These are phyloP conservation scores for Calosoma granatense DNA, from an alignment of 1,140 invertebrate genomes.

Conservation along the genomic window DNA sequence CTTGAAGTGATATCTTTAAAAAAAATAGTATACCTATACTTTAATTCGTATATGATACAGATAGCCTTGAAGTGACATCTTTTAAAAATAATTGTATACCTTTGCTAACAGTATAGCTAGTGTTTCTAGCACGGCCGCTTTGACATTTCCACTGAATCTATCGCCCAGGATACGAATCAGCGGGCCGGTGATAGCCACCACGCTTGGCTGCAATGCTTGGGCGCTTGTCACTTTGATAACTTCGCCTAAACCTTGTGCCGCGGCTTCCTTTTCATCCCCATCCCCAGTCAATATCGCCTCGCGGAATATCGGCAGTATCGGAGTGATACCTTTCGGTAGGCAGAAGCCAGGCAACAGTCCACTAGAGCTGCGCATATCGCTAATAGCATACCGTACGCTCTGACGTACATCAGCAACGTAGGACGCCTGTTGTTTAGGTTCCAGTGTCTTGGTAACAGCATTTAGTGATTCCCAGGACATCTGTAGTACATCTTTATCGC, in stretches of 20 bases:
- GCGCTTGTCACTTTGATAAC: constrained; percentile 80
- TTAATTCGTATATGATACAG: no score
- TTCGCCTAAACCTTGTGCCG: constrained; percentile 88
- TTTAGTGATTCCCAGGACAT: constrained; percentile 83
- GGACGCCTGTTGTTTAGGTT: constrained; percentile 66
- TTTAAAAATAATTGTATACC: no score
- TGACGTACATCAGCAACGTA: constrained; percentile 84
- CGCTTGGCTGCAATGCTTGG: constrained; percentile 82
- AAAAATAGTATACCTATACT: no score
- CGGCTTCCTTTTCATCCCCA: constrained; percentile 90
- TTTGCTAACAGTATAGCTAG: constrained; percentile 84
- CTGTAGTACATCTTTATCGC: constrained; percentile 69
- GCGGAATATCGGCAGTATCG: constrained; percentile 87
- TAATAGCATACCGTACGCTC: constrained; percentile 79
- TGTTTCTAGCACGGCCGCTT: constrained; percentile 92
- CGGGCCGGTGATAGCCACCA: constrained; percentile 94
- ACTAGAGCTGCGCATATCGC: constrained; percentile 62
- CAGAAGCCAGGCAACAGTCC: constrained; percentile 87
- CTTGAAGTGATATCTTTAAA: no score
- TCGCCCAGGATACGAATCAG: constrained; percentile 96
- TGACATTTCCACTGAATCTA: constrained; percentile 84
- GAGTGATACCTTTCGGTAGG: constrained; percentile 79
- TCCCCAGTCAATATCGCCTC: constrained; percentile 92
- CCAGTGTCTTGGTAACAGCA: constrained; percentile 81
- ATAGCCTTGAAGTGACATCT: no score